phyloP scores from a whole-genome alignment of 2,113 vertebrate genomes.

The Oxyura jamaicensis region DNA sequence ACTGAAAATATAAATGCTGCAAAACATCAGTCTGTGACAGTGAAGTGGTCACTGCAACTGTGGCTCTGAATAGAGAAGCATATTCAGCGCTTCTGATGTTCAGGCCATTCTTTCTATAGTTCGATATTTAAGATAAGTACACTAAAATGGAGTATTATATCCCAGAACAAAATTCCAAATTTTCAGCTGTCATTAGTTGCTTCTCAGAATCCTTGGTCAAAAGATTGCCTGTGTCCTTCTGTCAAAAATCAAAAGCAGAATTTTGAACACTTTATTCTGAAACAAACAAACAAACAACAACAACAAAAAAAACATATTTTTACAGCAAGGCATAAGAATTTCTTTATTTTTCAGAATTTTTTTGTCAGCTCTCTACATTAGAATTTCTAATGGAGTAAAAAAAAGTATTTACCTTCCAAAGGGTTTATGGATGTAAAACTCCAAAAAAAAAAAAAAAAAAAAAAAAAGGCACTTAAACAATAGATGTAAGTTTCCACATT shows the following conservation, averaged over 20 bases:
- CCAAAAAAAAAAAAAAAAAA: neutral
- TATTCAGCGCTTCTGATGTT: neutral
- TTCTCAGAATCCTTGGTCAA: neutral
- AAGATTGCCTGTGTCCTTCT: neutral
- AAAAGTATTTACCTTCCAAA: neutral
- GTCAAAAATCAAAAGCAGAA: neutral
- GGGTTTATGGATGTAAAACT: neutral
- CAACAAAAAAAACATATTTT: neutral
- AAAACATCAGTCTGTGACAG: neutral
- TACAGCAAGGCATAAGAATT: neutral
- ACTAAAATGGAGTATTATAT: neutral
- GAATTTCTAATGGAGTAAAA: neutral
- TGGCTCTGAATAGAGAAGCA: neutral
- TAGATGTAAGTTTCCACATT: neutral
- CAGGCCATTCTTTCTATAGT: neutral
- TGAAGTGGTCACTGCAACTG: neutral
- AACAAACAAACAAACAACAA: no score
- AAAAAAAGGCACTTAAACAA: neutral
- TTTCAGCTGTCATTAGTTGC: neutral
- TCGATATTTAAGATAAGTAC: neutral
- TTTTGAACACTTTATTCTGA: neutral
- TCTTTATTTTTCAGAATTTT: neutral
- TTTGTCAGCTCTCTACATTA: neutral
- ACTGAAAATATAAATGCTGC: neutral
- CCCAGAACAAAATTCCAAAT: neutral